Evolutionary conservation across 2,113 vertebrate species (phyloP).

Genomic region (Hypomesus transpacificus): DNA sequence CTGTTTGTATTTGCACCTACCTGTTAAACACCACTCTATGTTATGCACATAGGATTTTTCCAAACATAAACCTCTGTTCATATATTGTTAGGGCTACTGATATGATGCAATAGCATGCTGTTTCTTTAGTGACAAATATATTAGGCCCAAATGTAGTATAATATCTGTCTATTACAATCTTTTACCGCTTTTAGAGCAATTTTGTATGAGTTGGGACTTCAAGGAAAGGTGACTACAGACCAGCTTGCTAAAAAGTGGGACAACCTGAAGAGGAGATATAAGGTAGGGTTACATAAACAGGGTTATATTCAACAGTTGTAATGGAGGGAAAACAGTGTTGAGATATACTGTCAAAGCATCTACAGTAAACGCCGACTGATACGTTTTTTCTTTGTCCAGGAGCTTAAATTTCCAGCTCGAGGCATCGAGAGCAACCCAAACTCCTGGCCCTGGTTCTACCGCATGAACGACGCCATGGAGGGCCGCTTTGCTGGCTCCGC

Average conservation of each 20-base stretch:
- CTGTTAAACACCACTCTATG: too few relatives aligned
- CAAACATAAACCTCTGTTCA: too few relatives aligned
- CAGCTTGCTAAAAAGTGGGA: constrained; percentile 71
- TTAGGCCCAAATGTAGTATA: background rate
- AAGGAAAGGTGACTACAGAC: constrained; percentile 68
- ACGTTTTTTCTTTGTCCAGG: constrained; percentile 39
- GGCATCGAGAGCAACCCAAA: constrained; percentile 59
- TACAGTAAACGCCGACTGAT: background rate
- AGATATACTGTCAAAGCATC: too few relatives aligned
- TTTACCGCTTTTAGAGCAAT: constrained; percentile 50
- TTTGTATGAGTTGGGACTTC: constrained; percentile 63
- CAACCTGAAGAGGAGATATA: constrained; percentile 69
- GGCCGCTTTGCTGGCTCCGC: constrained; percentile 57
- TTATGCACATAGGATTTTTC: too few relatives aligned
- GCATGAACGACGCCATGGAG: constrained; percentile 73
- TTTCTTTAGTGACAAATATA: too few relatives aligned
- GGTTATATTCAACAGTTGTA: too few relatives aligned
- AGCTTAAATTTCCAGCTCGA: constrained; percentile 62
- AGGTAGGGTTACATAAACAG: constrained; percentile 40
- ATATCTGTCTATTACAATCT: background rate
- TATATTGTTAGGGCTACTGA: too few relatives aligned
- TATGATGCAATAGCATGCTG: too few relatives aligned
- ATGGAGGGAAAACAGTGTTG: too few relatives aligned
- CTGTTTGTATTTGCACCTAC: too few relatives aligned
- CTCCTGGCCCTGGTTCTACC: constrained; percentile 75